Conservation (phyloP, 2,888 invertebrate genomes). For the Caenorhabditis angaria region DNA sequence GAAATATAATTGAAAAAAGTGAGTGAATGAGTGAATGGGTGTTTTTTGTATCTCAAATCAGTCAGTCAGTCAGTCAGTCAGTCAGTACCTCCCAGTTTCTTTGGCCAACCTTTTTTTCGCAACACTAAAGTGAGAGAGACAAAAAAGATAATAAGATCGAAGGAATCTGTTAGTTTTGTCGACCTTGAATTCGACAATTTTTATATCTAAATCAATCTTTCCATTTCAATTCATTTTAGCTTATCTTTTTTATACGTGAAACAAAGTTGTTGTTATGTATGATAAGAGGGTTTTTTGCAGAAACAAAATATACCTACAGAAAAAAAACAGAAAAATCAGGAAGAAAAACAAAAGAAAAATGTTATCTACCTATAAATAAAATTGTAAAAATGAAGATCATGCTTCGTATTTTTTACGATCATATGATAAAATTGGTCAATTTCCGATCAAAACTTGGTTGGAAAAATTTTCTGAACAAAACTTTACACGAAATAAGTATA, state of each 20-base stretch:
- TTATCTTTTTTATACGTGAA: background rate
- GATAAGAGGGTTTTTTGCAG: conserved; percentile 14
- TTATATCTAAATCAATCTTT: conserved; percentile 1
- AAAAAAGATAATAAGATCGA: background rate
- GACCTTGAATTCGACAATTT: conserved; percentile 7
- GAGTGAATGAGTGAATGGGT: no score
- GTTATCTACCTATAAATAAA: no score
- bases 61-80: no score
- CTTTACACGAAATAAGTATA: no score
- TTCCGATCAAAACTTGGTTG: conserved; percentile 13
- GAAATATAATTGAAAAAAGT: no score
- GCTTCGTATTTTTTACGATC: conserved; percentile 1
- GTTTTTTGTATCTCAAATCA: conserved; percentile 3
- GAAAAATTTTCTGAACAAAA: background rate
- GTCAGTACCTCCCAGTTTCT: background rate
- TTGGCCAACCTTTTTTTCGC: background rate
- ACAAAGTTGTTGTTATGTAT: background rate
- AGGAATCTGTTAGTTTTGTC: background rate
- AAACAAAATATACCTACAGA: background rate
- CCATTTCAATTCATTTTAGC: background rate
- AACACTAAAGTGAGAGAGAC: background rate
- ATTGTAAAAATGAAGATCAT: conserved; percentile 1
- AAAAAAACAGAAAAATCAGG: conserved; percentile 1
- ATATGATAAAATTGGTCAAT: conserved; percentile 18
- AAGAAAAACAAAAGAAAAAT: background rate